Conservation (phyloP, 1,140 invertebrate species). For the Drosophila sturtevanti region DNA sequence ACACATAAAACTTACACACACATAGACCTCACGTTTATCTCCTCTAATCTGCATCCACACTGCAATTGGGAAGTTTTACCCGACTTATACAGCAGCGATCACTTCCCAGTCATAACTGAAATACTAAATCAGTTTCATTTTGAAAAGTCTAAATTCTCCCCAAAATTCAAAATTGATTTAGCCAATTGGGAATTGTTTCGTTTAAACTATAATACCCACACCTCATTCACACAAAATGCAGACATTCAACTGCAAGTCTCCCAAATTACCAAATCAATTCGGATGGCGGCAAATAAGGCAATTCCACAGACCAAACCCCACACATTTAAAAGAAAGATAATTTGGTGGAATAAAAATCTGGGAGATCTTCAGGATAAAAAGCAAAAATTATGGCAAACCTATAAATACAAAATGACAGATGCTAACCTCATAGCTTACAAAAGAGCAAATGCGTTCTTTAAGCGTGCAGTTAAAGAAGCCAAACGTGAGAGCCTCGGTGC, state of each 20-base stretch:
- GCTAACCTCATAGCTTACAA: slow-evolving; percentile 6
- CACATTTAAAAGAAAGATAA: neutral
- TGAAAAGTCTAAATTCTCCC: no score
- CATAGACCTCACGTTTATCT: slow-evolving; percentile 1
- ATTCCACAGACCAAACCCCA: slow-evolving; percentile 20
- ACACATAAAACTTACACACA: slow-evolving; percentile 3
- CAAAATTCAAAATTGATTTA: no score
- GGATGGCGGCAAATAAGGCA: slow-evolving; percentile 1
- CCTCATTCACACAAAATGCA: neutral
- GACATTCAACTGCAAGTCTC: slow-evolving; percentile 3
- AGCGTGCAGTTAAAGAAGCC: slow-evolving; percentile 13
- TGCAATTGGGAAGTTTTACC: slow-evolving; percentile 2
- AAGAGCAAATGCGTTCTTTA: slow-evolving; percentile 10
- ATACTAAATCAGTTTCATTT: no score
- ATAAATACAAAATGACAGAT: slow-evolving; percentile 6
- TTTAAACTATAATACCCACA: no score
- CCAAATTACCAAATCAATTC: slow-evolving; percentile 19
- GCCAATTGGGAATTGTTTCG: no score
- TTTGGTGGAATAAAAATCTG: slow-evolving; percentile 22
- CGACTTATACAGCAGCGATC: neutral
- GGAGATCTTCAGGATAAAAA: slow-evolving; percentile 9
- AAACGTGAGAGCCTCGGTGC: slow-evolving; percentile 13
- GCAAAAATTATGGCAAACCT: slow-evolving; percentile 11
- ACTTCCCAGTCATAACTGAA: no score
- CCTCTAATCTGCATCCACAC: neutral